Base-by-base conservation (phyloP, 2,113 vertebrate genomes). In the Salvelinus sp. region DNA sequence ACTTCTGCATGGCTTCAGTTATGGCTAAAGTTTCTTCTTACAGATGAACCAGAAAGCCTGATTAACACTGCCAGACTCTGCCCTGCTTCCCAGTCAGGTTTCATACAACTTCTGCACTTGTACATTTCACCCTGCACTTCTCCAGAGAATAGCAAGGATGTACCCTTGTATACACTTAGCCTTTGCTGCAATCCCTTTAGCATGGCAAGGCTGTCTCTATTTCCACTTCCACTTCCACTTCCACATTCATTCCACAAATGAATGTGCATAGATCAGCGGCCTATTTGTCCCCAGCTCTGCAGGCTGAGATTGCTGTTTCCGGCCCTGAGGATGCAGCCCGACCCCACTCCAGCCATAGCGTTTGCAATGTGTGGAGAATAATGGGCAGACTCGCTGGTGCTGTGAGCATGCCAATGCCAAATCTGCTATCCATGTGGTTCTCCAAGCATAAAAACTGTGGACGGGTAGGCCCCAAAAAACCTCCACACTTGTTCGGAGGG, bases 401-500 rank as follows among this genome's bases (percentile, higher is more conserved):
- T 86, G 78, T 85, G 81, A 86, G 90, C 78, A 69, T 77, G 89
- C 90, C 84, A 87, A 79, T 80, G 87, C 90, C 89, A 78, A 75
- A 85, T 84, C 62, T 86, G 80, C 79, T 80, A 76, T 83, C 73
- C 72, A 38, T 75, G 69, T 85, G 79, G 79, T 81, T 85, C 77
- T 74, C 82, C 72, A 73, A 79, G 83, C 81, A 80, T 77, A 76
- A 80, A 83, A 16, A 75, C 69, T 75, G 69, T 77, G 54, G 80
- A 79, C 28, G 72, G 9, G 79, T 71, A 20, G 86, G 63, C 80
- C 80, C 58, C 78, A 70, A 82, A 79, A 79, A 77, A 16, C 0
- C 27, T 33, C 25, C 77, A 69, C 54, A 58, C 80, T 81, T 44
- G 7, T 44, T 69, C 1, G 14, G 76, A 77, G 73, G 83, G 77